These are phyloP conservation scores for Daubentonia madagascariensis DNA, from an alignment of 2,113 vertebrate genomes.

Conservation along the genomic window DNA sequence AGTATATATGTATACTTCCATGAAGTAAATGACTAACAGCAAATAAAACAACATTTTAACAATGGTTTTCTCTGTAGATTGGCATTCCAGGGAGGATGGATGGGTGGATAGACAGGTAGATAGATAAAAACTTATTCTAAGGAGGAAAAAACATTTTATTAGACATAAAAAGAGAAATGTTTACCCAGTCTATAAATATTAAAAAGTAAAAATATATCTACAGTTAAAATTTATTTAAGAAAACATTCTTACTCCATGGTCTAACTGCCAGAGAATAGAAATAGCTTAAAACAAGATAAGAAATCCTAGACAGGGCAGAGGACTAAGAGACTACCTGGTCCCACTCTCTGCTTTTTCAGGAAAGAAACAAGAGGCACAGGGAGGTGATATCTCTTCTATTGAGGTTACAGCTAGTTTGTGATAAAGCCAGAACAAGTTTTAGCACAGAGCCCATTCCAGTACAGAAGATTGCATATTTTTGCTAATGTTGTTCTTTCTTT, in stretches of 20 bases:
- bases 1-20: not conserved
- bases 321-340: not conserved
- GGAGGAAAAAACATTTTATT: not conserved
- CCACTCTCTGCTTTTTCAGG: not conserved
- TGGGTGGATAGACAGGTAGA: not conserved
- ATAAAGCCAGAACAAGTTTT: not conserved
- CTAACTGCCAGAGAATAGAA: not conserved
- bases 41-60: not conserved
- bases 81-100: not conserved
- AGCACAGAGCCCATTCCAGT: not conserved
- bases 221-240: not conserved
- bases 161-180: not conserved
- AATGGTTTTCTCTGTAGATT: not conserved
- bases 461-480: not conserved
- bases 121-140: not conserved
- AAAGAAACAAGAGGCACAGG: not conserved
- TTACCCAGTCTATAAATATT: not conserved
- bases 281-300: not conserved
- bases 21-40: not conserved
- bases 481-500: not conserved
- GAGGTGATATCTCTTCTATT: not conserved
- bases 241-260: not conserved
- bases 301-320: not conserved
- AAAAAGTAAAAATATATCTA: not conserved
- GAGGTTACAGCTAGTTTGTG: not conserved